Evolutionary conservation across 2,888 invertebrate species (phyloP).

Genomic region (Pegoplata infirma): DNA sequence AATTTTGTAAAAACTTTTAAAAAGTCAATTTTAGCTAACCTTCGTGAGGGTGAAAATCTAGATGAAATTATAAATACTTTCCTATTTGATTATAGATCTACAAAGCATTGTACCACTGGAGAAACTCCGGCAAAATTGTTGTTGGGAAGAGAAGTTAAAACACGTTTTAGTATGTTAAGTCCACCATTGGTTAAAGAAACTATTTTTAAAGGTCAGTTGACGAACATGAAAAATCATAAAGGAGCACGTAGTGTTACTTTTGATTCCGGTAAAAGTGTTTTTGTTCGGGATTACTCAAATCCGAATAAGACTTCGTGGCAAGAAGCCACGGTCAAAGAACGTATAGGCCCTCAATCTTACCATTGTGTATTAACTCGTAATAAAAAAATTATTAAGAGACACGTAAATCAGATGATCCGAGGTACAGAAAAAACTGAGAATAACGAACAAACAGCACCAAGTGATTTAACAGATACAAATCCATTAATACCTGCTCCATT

Average conservation of each 20-base stretch:
- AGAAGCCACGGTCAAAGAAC: slow-evolving; percentile 32
- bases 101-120: too few species aligned
- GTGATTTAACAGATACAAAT: background rate
- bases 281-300: slow-evolving; percentile 38
- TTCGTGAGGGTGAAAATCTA: slow-evolving; percentile 9
- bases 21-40: slow-evolving; percentile 11
- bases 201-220: slow-evolving; percentile 22
- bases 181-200: slow-evolving; percentile 32
- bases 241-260: too few species aligned
- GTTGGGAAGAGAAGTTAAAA: slow-evolving; percentile 24
- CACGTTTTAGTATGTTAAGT: slow-evolving; percentile 36
- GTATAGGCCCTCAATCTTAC: slow-evolving; percentile 29
- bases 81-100: too few species aligned
- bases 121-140: too few species aligned
- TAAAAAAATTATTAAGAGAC: too few species aligned
- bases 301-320: slow-evolving; percentile 43
- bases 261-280: slow-evolving; percentile 30
- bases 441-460: background rate
- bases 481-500: background rate
- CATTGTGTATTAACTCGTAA: too few species aligned
- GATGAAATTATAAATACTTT: too few species aligned
- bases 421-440: too few species aligned
- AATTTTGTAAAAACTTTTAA: too few species aligned
- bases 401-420: too few species aligned
- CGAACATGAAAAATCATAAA: slow-evolving; percentile 29